Evolutionary conservation across 2,113 vertebrate genomes (phyloP).

Genomic region (sheep (Ovis aries)): DNA sequence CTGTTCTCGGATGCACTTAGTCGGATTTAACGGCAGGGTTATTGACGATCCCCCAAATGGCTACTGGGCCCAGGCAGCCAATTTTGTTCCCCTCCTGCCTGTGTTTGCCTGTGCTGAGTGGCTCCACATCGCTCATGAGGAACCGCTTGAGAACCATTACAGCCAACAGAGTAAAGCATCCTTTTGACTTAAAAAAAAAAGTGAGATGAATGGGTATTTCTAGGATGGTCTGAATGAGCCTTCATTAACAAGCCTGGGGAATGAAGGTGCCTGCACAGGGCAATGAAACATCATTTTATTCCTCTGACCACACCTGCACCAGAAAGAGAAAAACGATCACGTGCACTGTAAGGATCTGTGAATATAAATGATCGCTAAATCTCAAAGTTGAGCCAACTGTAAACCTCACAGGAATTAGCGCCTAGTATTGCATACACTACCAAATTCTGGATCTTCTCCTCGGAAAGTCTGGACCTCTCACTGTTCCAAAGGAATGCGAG

Average conservation of each 20-base stretch:
- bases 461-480: neutral
- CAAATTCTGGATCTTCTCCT: neutral
- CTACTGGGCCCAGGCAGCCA: constrained; percentile 18
- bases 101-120: neutral
- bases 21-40: constrained; percentile 23
- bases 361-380: neutral
- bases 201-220: constrained; percentile 53
- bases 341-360: neutral
- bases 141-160: constrained; percentile 37
- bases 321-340: neutral
- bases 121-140: constrained; percentile 43
- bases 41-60: constrained; percentile 15
- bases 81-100: constrained; percentile 27
- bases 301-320: neutral
- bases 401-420: neutral
- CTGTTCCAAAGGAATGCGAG: neutral
- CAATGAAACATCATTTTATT: neutral
- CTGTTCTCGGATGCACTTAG: neutral
- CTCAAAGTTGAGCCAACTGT: neutral
- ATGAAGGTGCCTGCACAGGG: neutral
- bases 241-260: constrained; percentile 14
- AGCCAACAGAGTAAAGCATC: neutral
- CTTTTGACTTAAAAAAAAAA: constrained; percentile 7
- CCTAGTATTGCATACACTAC: neutral
- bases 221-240: constrained; percentile 3